Evolutionary conservation across 2,888 invertebrate species (phyloP).

Genomic region (Cremastinae sp.): DNA sequence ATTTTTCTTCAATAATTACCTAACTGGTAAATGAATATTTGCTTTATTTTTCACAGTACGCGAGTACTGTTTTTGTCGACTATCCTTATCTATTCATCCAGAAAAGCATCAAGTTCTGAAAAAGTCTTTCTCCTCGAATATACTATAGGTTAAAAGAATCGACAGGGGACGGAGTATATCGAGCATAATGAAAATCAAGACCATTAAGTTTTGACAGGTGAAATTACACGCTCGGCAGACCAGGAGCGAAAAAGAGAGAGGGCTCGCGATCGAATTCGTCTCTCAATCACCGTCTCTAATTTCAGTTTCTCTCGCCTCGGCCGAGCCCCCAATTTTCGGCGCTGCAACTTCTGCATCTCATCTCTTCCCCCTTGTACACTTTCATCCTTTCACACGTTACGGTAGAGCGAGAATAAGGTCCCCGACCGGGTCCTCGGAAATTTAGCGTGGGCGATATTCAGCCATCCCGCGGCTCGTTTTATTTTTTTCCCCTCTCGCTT

Average conservation of each 20-base stretch:
- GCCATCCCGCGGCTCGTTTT: too few species aligned
- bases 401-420: neutral
- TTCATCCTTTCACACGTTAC: neutral
- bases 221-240: conserved; percentile 69
- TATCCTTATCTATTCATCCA: conserved; percentile 36
- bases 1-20: too few species aligned
- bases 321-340: conserved; percentile 35
- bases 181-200: conserved; percentile 34
- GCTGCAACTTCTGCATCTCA: conserved; percentile 12
- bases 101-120: neutral
- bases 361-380: neutral
- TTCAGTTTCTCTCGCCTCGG: conserved; percentile 38
- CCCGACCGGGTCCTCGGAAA: conserved; percentile 10
- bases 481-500: conserved; percentile 26
- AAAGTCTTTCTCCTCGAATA: too few species aligned
- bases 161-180: conserved; percentile 1
- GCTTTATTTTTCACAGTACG: conserved; percentile 22
- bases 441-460: conserved; percentile 56
- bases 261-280: conserved; percentile 71
- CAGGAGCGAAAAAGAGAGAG: conserved; percentile 47
- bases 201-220: conserved; percentile 70
- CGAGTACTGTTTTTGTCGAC: conserved; percentile 22
- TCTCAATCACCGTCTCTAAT: conserved; percentile 71
- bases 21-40: too few species aligned
- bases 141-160: too few species aligned